These are phyloP conservation scores for Noctua janthe DNA, from an alignment of 2,888 invertebrate species.

Conservation along the genomic window DNA sequence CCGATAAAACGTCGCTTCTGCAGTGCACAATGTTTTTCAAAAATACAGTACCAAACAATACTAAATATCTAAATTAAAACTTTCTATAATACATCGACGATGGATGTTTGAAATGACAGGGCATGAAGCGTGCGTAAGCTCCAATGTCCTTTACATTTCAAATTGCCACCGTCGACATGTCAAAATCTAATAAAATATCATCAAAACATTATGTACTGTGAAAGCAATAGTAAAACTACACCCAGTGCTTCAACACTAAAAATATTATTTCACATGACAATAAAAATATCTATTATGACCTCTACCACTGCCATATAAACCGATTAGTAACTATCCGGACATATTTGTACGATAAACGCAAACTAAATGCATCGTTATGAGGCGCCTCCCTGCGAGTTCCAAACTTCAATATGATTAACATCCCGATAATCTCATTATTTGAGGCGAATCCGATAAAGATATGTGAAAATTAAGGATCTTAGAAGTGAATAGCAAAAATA, in stretches of 20 bases:
- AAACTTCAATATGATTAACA: conserved; percentile 2
- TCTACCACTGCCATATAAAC: conserved; percentile 8
- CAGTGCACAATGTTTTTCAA: conserved; percentile 20
- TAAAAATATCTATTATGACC: conserved; percentile 41
- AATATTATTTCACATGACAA: conserved; percentile 26
- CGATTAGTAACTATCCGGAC: conserved; percentile 39
- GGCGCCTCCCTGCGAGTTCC: not conserved
- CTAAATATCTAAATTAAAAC: not conserved
- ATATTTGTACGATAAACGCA: conserved; percentile 66
- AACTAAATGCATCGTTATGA: conserved; percentile 59
- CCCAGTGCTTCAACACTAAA: conserved; percentile 24
- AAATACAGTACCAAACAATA: not conserved
- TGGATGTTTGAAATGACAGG: not conserved
- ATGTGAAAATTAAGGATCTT: not conserved
- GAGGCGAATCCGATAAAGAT: conserved; percentile 21
- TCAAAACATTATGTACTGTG: conserved; percentile 22
- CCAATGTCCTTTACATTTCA: not conserved
- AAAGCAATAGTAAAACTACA: conserved; percentile 16
- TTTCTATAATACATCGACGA: not conserved
- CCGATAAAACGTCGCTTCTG: conserved; percentile 12
- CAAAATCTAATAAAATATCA: not conserved
- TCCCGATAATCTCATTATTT: conserved; percentile 31
- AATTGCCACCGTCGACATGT: not conserved
- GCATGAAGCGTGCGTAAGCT: too few species aligned
- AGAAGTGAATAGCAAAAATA: not conserved